A percentile compares a stretch with the other conserved stretches of the same genome.
These are phyloP conservation scores for Megaptera novaeangliae DNA, from an alignment of 2,113 vertebrate species.

Conservation along the genomic window DNA sequence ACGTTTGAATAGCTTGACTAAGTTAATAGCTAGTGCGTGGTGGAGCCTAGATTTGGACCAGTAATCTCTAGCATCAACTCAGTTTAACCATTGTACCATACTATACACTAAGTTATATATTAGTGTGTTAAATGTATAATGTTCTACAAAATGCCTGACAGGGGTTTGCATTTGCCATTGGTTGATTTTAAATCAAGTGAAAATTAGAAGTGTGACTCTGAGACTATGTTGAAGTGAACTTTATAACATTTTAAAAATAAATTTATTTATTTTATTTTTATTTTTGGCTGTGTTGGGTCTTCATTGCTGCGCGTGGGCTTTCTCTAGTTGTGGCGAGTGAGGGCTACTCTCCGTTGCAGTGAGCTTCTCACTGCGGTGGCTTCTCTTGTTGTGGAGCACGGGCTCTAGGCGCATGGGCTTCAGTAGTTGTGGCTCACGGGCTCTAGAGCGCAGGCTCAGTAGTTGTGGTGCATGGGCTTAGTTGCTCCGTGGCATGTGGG, in stretches of 20 bases:
- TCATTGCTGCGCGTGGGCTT: accelerated
- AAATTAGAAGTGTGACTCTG: background rate
- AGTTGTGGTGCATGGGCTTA: too few relatives aligned
- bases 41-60: background rate
- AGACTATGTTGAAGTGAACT: background rate
- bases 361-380: too few relatives aligned
- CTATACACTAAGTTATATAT: background rate
- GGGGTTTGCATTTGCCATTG: background rate
- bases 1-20: background rate
- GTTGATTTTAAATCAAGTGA: background rate
- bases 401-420: too few relatives aligned
- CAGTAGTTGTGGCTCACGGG: too few relatives aligned
- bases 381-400: too few relatives aligned
- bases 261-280: too few relatives aligned
- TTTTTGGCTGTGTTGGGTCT: too few relatives aligned
- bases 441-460: too few relatives aligned
- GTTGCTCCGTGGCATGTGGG: too few relatives aligned
- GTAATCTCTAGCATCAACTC: background rate
- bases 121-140: background rate
- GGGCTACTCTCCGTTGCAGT: too few relatives aligned
- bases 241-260: background rate
- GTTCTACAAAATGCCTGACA: background rate
- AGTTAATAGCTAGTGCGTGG: background rate
- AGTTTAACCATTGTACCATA: background rate
- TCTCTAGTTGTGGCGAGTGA: too few relatives aligned